phyloP scores from a whole-genome alignment of 2,113 vertebrate genomes.

The Epinephelus cyanopodus region DNA sequence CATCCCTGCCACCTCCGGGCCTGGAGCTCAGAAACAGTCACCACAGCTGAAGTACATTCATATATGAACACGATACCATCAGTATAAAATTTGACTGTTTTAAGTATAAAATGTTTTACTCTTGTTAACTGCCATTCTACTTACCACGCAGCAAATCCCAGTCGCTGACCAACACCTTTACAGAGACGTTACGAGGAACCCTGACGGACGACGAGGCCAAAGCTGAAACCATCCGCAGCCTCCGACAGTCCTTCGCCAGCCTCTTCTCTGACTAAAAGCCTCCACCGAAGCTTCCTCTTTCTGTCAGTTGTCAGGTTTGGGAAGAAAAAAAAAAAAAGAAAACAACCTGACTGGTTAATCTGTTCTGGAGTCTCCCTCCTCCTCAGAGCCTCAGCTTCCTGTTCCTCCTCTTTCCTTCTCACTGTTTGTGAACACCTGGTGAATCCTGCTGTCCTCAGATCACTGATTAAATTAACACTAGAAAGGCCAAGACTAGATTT shows the following conservation, averaged over 20 bases:
- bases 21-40: slow-evolving; percentile 85
- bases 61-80: neutral
- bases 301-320: slow-evolving; percentile 46
- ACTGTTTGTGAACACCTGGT: slow-evolving; percentile 48
- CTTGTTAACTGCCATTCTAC: neutral
- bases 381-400: slow-evolving; percentile 40
- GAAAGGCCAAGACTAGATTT: slow-evolving; percentile 38
- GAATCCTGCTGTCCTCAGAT: slow-evolving; percentile 27
- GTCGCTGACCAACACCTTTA: slow-evolving; percentile 96
- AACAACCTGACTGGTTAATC: slow-evolving; percentile 29
- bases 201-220: slow-evolving; percentile 94
- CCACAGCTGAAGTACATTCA: slow-evolving; percentile 93
- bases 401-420: slow-evolving; percentile 28
- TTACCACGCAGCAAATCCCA: slow-evolving; percentile 92
- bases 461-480: slow-evolving; percentile 3
- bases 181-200: slow-evolving; percentile 87
- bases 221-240: slow-evolving; percentile 96
- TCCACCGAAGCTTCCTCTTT: slow-evolving; percentile 12
- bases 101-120: neutral
- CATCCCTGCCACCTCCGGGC: slow-evolving; percentile 84
- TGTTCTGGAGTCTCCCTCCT: slow-evolving; percentile 40
- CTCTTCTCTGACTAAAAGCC: slow-evolving; percentile 92
- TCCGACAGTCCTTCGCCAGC: slow-evolving; percentile 97
- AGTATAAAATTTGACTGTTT: too few species aligned
- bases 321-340: neutral